phyloP scores from a whole-genome alignment of 1,140 invertebrate species.

The Rhagoletis pomonella region DNA sequence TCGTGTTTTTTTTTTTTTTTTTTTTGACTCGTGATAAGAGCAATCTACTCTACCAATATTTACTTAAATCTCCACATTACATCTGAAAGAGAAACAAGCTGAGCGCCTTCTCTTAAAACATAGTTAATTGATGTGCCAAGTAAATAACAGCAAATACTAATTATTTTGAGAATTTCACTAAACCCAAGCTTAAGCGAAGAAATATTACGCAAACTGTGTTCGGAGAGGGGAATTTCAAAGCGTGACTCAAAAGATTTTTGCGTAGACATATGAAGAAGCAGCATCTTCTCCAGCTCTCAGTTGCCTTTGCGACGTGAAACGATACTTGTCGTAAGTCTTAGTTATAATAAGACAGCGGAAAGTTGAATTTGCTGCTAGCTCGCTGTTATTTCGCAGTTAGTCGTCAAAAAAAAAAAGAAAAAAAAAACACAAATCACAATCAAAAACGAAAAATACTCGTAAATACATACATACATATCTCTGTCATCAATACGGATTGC shows the following conservation, averaged over 20 bases:
- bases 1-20: too few relatives aligned
- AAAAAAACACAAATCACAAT: background rate
- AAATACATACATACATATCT: background rate
- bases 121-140: background rate
- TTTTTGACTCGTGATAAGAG: too few relatives aligned
- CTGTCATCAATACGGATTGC: conserved; percentile 1
- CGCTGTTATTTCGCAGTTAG: background rate
- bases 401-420: background rate
- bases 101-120: background rate
- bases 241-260: background rate
- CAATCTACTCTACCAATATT: too few relatives aligned
- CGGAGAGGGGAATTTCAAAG: background rate
- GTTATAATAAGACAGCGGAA: conserved; percentile 11
- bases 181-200: background rate
- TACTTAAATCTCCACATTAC: too few relatives aligned
- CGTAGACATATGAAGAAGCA: background rate
- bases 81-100: conserved; percentile 1
- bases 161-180: background rate
- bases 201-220: background rate
- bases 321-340: conserved; percentile 14
- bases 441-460: background rate
- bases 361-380: background rate
- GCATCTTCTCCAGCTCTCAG: conserved; percentile 35
- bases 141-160: background rate
- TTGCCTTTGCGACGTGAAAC: conserved; percentile 28